Evolutionary conservation across 2,888 invertebrate genomes (phyloP).

Genomic region (Stenodema calcarata): DNA sequence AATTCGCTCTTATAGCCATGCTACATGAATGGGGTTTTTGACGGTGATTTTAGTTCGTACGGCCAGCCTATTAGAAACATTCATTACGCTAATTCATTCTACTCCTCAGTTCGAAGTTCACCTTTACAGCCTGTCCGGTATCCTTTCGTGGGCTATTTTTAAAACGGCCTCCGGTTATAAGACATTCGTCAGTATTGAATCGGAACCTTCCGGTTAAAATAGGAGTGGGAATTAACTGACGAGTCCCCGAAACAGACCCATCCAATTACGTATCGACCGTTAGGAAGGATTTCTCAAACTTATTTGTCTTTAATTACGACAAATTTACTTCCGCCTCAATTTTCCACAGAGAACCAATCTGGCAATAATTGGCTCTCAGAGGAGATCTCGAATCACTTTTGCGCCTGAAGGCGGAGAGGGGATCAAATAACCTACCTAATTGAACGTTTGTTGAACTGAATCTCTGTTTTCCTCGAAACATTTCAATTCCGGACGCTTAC

Average conservation of each 20-base stretch:
- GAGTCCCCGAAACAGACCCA: not conserved
- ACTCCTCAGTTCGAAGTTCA: too few relatives aligned
- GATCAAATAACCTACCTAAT: not conserved
- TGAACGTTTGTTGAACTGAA: not conserved
- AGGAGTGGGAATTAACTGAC: not conserved
- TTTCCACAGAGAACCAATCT: conserved; percentile 1
- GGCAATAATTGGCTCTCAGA: conserved; percentile 6
- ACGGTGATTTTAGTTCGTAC: too few relatives aligned
- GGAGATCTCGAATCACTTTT: conserved; percentile 3
- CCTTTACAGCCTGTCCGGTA: too few relatives aligned
- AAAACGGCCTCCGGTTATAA: not conserved
- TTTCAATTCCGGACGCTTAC: not conserved
- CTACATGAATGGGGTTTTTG: too few relatives aligned
- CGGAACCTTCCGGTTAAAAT: not conserved
- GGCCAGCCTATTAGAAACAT: too few relatives aligned
- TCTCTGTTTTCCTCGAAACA: not conserved
- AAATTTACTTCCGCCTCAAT: conserved; percentile 10
- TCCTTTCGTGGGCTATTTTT: too few relatives aligned
- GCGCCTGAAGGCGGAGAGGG: not conserved
- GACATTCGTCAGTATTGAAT: not conserved
- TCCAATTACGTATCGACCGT: conserved; percentile 5
- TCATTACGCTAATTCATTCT: too few relatives aligned
- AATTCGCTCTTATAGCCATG: too few relatives aligned
- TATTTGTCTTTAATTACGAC: conserved; percentile 24
- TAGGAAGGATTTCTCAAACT: not conserved